Conservation (phyloP, 2,888 invertebrate genomes). For the Meliscaeva auricollis region DNA sequence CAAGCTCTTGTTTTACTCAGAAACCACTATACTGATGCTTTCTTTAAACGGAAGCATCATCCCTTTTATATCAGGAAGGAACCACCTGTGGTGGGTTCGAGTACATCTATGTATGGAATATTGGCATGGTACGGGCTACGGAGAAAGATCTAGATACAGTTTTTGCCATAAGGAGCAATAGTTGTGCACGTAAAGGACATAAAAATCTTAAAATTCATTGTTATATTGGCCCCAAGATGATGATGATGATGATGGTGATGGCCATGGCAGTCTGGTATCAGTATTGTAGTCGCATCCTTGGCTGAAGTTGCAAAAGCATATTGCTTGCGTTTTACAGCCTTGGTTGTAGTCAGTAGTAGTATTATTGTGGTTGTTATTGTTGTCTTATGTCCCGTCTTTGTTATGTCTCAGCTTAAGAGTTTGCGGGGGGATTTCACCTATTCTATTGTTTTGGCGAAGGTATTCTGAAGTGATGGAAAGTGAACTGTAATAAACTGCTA, state of each 20-base stretch:
- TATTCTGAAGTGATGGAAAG: background rate
- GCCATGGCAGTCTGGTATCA: slow-evolving; percentile 39
- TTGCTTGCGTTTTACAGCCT: slow-evolving; percentile 8
- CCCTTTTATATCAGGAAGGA: slow-evolving; percentile 22
- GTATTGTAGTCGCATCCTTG: slow-evolving; percentile 31
- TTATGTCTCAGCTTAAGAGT: background rate
- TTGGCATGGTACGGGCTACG: slow-evolving; percentile 12
- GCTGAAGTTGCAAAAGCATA: slow-evolving; percentile 41
- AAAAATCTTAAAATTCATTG: slow-evolving; percentile 76
- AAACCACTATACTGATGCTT: slow-evolving; percentile 28
- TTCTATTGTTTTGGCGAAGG: background rate
- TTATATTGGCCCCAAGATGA: slow-evolving; percentile 74
- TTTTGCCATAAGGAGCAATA: slow-evolving; percentile 62
- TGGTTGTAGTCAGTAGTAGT: background rate
- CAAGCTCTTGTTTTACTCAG: slow-evolving; percentile 15
- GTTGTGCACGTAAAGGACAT: slow-evolving; percentile 73
- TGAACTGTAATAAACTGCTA: too few species aligned
- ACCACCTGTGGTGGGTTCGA: slow-evolving; percentile 66
- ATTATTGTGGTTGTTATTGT: slow-evolving; percentile 5
- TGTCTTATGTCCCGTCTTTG: background rate
- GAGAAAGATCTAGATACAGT: slow-evolving; percentile 31
- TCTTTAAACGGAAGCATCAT: slow-evolving; percentile 56
- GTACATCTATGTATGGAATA: background rate
- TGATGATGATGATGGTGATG: slow-evolving; percentile 52
- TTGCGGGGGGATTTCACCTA: background rate